These are phyloP conservation scores for Brachionus paranguensis DNA, from an alignment of 1,140 invertebrate genomes.

Conservation along the genomic window DNA sequence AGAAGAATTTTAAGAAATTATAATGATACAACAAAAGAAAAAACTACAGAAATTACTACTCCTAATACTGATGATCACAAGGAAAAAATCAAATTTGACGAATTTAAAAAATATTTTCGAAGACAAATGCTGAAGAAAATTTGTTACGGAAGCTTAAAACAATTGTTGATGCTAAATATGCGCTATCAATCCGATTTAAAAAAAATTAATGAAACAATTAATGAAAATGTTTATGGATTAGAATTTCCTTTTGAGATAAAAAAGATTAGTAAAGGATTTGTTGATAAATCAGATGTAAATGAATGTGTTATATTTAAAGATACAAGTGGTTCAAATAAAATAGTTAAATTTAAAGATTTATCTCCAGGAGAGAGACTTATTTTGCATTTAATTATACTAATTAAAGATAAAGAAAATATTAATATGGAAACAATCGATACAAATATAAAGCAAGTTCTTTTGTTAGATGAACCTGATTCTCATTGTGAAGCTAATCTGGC, in stretches of 20 bases:
- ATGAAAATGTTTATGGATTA: background rate
- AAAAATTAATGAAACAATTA: too few species aligned
- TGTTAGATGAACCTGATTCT: background rate
- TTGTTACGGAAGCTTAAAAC: too few species aligned
- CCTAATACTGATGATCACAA: too few species aligned
- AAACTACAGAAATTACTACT: too few species aligned
- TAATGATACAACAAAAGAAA: too few species aligned
- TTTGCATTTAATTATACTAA: background rate
- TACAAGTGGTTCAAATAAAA: background rate
- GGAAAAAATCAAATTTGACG: too few species aligned
- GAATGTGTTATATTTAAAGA: background rate
- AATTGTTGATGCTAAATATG: too few species aligned
- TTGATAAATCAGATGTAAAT: too few species aligned
- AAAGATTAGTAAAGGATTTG: background rate
- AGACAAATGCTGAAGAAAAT: too few species aligned
- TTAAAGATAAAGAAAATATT: background rate
- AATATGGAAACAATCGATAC: background rate
- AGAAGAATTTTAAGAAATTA: too few species aligned
- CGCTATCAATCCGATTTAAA: too few species aligned
- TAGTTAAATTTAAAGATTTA: background rate
- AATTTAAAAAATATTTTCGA: too few species aligned
- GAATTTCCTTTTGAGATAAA: background rate
- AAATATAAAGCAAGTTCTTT: background rate
- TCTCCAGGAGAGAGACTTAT: background rate
- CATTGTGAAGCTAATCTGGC: constrained; percentile 11